Conservation (phyloP, 1,140 invertebrate genomes). For the Drosophila prosaltans region DNA sequence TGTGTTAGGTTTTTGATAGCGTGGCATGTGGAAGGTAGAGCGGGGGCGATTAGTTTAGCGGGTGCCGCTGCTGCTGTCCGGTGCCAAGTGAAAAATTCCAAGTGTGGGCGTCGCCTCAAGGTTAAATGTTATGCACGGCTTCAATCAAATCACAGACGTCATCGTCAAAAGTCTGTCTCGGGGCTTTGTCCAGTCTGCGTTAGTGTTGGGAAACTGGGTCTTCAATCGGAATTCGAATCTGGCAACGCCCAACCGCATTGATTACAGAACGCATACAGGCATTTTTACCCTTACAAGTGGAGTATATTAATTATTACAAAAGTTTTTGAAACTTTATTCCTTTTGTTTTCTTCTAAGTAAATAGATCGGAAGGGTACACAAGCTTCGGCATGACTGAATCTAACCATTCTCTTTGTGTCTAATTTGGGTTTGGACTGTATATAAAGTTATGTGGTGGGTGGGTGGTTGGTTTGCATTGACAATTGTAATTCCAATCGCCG, state of each 20-base stretch:
- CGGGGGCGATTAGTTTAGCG: slow-evolving; percentile 50
- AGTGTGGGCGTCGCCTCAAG: slow-evolving; percentile 69
- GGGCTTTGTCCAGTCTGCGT: slow-evolving; percentile 41
- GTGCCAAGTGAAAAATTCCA: slow-evolving; percentile 71
- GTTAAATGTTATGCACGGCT: slow-evolving; percentile 53
- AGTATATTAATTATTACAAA: not conserved
- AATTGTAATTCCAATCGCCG: slow-evolving; percentile 31
- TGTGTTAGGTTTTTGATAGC: slow-evolving; percentile 38
- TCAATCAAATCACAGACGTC: slow-evolving; percentile 70
- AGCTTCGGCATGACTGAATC: not conserved
- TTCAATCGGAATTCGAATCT: not conserved
- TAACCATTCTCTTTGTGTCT: not conserved
- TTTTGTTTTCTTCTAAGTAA: not conserved
- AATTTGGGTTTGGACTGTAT: not conserved
- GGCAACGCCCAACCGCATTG: slow-evolving; percentile 48
- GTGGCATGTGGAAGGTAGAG: not conserved
- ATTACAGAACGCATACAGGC: slow-evolving; percentile 40
- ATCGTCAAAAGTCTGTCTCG: slow-evolving; percentile 45
- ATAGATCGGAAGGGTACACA: not conserved
- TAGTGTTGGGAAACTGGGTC: slow-evolving; percentile 13
- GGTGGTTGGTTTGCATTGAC: slow-evolving; percentile 38
- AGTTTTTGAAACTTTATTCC: too few species aligned
- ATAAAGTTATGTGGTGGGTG: slow-evolving; percentile 40
- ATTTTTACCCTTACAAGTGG: not conserved
- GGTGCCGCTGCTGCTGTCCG: slow-evolving; percentile 32